Base-by-base conservation (phyloP, 2,113 vertebrate species). In the Halichoeres trimaculatus region DNA sequence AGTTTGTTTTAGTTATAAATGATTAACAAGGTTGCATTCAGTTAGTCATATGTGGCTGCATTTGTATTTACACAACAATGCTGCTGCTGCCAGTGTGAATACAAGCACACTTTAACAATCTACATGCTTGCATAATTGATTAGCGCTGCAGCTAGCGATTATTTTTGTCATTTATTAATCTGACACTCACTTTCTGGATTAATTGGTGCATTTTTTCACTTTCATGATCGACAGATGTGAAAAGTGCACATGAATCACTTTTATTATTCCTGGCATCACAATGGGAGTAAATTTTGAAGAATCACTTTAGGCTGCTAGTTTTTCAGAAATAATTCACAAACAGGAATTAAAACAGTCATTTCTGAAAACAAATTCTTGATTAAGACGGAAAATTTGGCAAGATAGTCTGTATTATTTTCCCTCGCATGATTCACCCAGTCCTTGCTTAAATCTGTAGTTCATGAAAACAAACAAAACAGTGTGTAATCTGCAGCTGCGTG, bases 21-120 rank as follows among this genome's bases (percentile, higher is more conserved):
- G 82, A 90, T 88, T 88, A 88, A 85, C 82, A 85, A 83, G 84
- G 81, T 88, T 79, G 72, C 60, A 38, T 78, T 79, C 64, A 75
- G 70, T 79, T 88, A 62, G 77, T 86, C 79, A 74, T 65, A 66
- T 81, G 70, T 64, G 59, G 60, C 67, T 69, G 66, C 51, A 30
- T 86, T 82, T 81, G 65, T 75, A 55, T 80, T 70, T 73, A 70
- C 79, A 34, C 53, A 81, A 84, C 81, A 65, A 75, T 52, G 66
- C 67, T 43, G 79, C 58, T 4, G 11, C 64, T 58, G 65, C 52
- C 74, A 76, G 38, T 55, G 36, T 60, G 34, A 76, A 50, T 52
- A 50, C 63, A 73, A 63, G 50, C 61, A 38, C 36, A 19, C 55
- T 64, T 74, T 53, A 70, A 69, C 30, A 36, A 5, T 68, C 71